phyloP scores from a whole-genome alignment of 2,113 vertebrate genomes.

The Herpailurus yagouaroundi region DNA sequence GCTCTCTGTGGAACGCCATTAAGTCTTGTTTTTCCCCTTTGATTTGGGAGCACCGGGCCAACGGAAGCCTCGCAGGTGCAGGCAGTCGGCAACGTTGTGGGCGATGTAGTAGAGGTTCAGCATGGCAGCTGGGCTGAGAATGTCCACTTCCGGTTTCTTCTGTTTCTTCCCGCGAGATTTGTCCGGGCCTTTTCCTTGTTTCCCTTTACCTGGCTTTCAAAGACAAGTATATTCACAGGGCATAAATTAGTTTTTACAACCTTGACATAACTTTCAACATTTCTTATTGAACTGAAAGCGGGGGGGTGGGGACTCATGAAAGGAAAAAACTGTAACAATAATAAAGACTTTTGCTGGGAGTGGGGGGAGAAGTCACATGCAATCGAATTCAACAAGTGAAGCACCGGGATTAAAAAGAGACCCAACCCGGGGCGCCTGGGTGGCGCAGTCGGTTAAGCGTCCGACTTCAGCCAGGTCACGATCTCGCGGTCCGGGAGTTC shows the following conservation, averaged over 20 bases:
- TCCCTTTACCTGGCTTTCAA: constrained; percentile 87
- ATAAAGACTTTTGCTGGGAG: neutral
- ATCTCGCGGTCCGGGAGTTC: too few relatives aligned
- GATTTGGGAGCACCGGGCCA: constrained; percentile 87
- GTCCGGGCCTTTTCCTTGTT: constrained; percentile 63
- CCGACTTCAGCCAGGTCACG: too few relatives aligned
- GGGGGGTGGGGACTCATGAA: neutral
- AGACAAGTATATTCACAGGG: neutral
- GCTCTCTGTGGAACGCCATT: neutral
- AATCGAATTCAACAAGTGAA: neutral
- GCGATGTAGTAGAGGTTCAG: constrained; percentile 92
- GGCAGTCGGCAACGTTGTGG: constrained; percentile 90
- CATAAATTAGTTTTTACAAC: neutral
- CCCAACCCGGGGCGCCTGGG: too few relatives aligned
- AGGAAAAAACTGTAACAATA: neutral
- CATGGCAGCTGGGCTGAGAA: constrained; percentile 90
- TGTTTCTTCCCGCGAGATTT: constrained; percentile 72
- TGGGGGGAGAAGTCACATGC: neutral
- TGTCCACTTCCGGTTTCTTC: constrained; percentile 84
- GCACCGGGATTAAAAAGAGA: neutral
- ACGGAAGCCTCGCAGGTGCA: constrained; percentile 88
- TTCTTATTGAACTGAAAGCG: neutral
- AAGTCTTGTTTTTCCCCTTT: constrained; percentile 75
- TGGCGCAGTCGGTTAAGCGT: too few relatives aligned
- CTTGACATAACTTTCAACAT: neutral